Percentiles rank a stretch among this genome's conserved stretches.
phyloP scores from a whole-genome alignment of 2,113 vertebrate species.

The Marcusenius ussheri region DNA sequence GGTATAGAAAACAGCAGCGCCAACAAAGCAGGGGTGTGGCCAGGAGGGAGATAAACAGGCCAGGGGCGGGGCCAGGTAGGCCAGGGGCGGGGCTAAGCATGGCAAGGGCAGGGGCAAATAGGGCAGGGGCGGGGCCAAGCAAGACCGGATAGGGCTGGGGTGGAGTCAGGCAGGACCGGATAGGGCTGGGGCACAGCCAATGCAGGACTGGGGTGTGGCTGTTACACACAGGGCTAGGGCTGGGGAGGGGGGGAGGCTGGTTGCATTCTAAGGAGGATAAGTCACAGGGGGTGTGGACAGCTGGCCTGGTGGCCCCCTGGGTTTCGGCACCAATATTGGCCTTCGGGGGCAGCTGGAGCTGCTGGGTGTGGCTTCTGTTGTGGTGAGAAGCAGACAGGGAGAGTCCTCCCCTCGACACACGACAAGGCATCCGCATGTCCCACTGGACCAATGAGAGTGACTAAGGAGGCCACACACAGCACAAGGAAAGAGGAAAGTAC shows the following conservation, averaged over 20 bases:
- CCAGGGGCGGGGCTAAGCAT: background rate
- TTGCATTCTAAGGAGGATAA: background rate
- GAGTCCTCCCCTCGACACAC: background rate
- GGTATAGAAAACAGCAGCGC: conserved; percentile 57
- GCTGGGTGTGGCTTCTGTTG: background rate
- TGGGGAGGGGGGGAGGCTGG: too few relatives aligned
- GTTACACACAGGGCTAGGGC: background rate
- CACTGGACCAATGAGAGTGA: background rate
- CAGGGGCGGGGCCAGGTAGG: background rate
- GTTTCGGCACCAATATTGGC: background rate
- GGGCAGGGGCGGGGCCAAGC: background rate
- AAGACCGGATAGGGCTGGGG: background rate
- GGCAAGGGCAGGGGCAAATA: background rate
- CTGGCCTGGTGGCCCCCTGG: background rate
- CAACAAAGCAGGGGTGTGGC: conserved; percentile 49
- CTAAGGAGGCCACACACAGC: background rate
- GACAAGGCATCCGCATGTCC: background rate
- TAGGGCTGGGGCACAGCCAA: background rate
- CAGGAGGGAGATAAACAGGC: background rate
- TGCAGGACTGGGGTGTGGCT: background rate
- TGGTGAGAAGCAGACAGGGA: background rate
- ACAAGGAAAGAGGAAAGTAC: background rate
- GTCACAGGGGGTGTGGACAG: background rate
- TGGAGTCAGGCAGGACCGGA: background rate
- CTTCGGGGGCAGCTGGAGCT: background rate